Conservation (phyloP, 2,797 vertebrate genomes). For the Anguilla pacifica region DNA sequence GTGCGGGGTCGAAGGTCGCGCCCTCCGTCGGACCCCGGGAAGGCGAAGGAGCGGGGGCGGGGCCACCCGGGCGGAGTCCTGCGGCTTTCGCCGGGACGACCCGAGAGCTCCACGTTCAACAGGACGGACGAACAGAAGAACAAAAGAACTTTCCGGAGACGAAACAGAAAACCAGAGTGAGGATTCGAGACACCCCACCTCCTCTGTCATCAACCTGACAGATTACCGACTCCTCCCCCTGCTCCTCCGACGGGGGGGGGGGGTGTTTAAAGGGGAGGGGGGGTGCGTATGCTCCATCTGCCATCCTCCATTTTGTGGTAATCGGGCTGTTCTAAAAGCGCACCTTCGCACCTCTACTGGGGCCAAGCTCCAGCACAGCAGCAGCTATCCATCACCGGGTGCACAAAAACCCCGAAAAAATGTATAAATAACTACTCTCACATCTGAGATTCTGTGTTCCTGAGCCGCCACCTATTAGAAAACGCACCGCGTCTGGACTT, state of each 20-base stretch:
- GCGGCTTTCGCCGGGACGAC: background rate
- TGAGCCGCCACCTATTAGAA: constrained; percentile 23
- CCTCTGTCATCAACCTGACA: background rate
- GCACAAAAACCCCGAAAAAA: background rate
- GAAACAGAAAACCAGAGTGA: background rate
- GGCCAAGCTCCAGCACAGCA: constrained; percentile 3
- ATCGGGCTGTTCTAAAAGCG: background rate
- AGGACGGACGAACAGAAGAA: background rate
- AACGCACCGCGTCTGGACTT: constrained; percentile 31
- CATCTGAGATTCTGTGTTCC: constrained; percentile 32
- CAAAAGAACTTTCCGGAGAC: background rate
- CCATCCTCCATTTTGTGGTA: background rate
- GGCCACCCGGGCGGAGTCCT: no score
- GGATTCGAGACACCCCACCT: background rate
- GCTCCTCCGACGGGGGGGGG: background rate
- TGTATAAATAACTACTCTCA: constrained; percentile 18
- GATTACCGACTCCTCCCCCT: no score
- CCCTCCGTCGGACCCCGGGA: no score
- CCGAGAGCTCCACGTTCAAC: background rate
- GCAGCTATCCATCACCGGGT: background rate
- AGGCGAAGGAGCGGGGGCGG: background rate
- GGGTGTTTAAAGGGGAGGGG: no score
- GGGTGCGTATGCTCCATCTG: background rate
- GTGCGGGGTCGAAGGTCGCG: background rate
- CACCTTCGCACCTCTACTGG: background rate